Evolutionary conservation across 1,140 invertebrate genomes (phyloP), one percentile per base, ranked within the genome.

Genomic region (Kradibia gibbosae): DNA sequence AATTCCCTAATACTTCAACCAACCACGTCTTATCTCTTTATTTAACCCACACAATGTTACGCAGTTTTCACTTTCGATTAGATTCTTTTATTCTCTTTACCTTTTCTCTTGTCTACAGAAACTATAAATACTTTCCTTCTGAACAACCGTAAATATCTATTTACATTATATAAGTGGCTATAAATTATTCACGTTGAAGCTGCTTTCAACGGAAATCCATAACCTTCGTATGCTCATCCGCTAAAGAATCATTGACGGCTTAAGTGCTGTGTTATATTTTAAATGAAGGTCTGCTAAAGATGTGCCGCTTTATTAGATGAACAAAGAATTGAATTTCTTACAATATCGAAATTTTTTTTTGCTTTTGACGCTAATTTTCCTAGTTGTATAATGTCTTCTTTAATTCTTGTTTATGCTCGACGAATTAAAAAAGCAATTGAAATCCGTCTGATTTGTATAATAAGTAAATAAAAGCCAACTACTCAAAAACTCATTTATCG

Each of bases 1-100:
- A 82, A 82, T 81, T 80, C 83, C 81, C 83, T 83, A 84, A n/a
- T 82, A 84, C 83, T 81, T 81, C 85, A 82, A 81, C 71, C 78
- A 80, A 82, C 84, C 81, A 83, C 84, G 3, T 83, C 78, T 74
- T 83, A 81, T 80, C 84, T 85, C 82, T 75, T 84, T 83, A 76
- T 83, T 82, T 82, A 75, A 83, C 76, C 84, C 81, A 81, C 83
- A 5, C 25, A 28, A 11, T 11, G 1, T 60, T 60, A 11, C 17
- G 25, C 11, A 13, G 15, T 7, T 36, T 62, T 11, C 60, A 4
- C 31, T 34, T 60, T 22, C 57, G 25, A 11, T 10, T 60, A 5
- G 15, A 3, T 4, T 22, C n/a, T 67, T 20, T 39, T 67, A 39
- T 67, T n/a, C 1, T 67, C 17, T 62, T 25, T 76, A 31, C 2